Evolutionary conservation across 2,888 invertebrate species (phyloP).

Genomic region (Lithophane ornitopus): DNA sequence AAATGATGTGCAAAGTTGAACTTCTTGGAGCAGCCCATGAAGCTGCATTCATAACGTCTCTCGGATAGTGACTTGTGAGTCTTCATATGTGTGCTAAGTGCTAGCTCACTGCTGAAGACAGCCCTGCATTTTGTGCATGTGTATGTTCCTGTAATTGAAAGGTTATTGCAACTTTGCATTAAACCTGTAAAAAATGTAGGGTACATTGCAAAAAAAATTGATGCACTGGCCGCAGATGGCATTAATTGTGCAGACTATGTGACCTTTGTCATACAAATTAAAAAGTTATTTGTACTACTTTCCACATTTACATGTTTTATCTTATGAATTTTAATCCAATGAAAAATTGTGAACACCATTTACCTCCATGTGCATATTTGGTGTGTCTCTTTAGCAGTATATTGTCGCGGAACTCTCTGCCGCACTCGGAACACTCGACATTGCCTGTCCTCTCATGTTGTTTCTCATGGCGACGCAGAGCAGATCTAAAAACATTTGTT

Average conservation of each 20-base stretch:
- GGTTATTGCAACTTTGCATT: neutral
- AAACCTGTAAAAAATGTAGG: too few species aligned
- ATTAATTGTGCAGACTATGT: neutral
- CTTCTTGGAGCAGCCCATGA: constrained; percentile 79
- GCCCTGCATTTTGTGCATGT: constrained; percentile 80
- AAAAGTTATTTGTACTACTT: neutral
- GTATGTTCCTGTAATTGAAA: constrained; percentile 77
- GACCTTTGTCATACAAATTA: neutral
- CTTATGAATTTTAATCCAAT: neutral
- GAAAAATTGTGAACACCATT: neutral
- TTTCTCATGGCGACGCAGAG: constrained; percentile 84
- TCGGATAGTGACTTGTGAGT: constrained; percentile 82
- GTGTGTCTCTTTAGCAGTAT: constrained; percentile 82
- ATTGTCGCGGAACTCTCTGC: constrained; percentile 82
- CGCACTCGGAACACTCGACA: constrained; percentile 81
- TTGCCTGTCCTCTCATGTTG: constrained; percentile 83
- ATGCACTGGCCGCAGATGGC: neutral
- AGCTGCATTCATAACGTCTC: constrained; percentile 80
- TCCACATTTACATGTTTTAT: neutral
- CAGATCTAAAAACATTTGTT: constrained; percentile 76
- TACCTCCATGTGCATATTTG: constrained; percentile 87
- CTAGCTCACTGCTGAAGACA: constrained; percentile 81
- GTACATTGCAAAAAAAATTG: too few species aligned
- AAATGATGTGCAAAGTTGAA: constrained; percentile 87
- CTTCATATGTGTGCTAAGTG: constrained; percentile 81